Conservation (phyloP, 2,113 vertebrate genomes). For the Sinocyclocheilus rhinocerous region DNA sequence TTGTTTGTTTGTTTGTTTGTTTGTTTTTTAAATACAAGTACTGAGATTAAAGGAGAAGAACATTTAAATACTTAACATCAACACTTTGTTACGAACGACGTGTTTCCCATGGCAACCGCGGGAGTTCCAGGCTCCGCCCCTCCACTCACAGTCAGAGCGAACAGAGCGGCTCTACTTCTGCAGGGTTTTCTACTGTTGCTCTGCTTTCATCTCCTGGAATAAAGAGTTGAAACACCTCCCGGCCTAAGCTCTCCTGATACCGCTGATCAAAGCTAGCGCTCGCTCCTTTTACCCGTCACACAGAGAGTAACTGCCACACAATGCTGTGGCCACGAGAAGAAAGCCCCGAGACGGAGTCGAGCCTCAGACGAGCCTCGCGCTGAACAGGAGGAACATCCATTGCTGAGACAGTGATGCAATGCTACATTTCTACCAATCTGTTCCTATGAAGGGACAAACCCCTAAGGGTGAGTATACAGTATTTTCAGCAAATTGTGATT, state of each 20-base stretch:
- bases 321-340: not conserved
- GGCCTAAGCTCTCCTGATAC: slow-evolving; percentile 67
- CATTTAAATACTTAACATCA: no score
- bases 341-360: not conserved
- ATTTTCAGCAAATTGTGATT: no score
- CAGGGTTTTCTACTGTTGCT: slow-evolving; percentile 58
- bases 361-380: not conserved
- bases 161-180: slow-evolving; percentile 9
- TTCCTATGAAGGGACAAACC: no score
- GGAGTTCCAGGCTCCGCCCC: not conserved
- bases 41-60: no score
- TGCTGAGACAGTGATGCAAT: no score
- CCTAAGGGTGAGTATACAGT: no score
- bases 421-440: no score
- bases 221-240: slow-evolving; percentile 71
- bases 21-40: no score
- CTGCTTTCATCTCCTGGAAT: slow-evolving; percentile 71
- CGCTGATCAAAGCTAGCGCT: slow-evolving; percentile 71
- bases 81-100: no score
- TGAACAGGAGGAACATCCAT: not conserved
- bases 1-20: no score
- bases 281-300: slow-evolving; percentile 45
- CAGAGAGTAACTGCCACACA: slow-evolving; percentile 20
- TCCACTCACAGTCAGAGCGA: not conserved
- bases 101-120: not conserved